These are phyloP conservation scores for Sepioteuthis lessoniana DNA, from an alignment of 2,888 invertebrate genomes.

Conservation along the genomic window DNA sequence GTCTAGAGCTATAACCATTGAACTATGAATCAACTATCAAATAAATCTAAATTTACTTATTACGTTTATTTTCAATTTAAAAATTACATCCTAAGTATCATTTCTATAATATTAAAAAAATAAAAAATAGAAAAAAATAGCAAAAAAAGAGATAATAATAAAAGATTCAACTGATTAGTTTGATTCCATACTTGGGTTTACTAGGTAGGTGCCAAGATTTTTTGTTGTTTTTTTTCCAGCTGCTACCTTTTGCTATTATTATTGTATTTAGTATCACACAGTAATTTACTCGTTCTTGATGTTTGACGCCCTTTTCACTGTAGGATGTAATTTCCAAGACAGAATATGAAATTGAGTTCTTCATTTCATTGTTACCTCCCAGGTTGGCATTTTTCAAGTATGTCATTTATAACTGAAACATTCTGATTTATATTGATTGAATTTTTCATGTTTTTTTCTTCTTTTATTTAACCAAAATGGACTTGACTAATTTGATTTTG, in stretches of 20 bases:
- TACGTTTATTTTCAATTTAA: not conserved
- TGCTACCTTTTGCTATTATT: not conserved
- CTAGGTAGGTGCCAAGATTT: not conserved
- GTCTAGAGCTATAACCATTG: not conserved
- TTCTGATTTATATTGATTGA: not conserved
- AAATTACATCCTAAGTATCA: not conserved
- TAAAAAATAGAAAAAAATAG: not conserved
- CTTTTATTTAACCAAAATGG: not conserved
- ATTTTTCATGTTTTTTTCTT: not conserved
- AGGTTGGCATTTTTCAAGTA: slow-evolving; percentile 33
- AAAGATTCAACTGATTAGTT: not conserved
- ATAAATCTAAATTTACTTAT: not conserved
- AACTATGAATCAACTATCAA: not conserved
- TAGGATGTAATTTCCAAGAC: slow-evolving; percentile 14
- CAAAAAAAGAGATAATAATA: not conserved
- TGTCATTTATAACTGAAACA: slow-evolving; percentile 33
- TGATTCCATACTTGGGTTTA: not conserved
- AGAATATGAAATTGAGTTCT: slow-evolving; percentile 10
- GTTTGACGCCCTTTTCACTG: slow-evolving; percentile 2
- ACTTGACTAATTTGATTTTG: not conserved
- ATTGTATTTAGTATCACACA: not conserved
- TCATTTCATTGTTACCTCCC: not conserved
- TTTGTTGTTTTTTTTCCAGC: not conserved
- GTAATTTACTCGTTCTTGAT: not conserved
- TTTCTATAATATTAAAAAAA: not conserved